Evolutionary conservation across 1,140 invertebrate species (phyloP).

Genomic region (Diplogasteroides magnus): DNA sequence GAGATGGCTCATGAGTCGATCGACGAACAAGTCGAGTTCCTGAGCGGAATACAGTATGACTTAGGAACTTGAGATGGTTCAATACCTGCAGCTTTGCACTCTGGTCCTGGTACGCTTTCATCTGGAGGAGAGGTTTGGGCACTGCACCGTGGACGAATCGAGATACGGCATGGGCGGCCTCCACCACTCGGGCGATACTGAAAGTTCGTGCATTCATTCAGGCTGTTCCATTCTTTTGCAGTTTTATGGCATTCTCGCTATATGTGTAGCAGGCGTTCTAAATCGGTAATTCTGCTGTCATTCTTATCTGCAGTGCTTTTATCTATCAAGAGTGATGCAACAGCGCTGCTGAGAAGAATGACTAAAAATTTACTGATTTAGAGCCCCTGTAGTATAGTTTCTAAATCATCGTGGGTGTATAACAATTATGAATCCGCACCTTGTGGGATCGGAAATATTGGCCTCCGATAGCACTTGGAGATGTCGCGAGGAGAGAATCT

Average conservation of each 20-base stretch:
- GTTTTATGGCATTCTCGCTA: no score
- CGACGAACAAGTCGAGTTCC: constrained; percentile 26
- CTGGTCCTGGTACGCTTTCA: constrained; percentile 32
- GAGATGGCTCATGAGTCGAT: constrained; percentile 30
- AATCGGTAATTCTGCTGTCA: no score
- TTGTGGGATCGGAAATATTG: constrained; percentile 27
- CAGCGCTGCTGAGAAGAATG: no score
- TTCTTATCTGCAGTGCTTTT: constrained; percentile 7
- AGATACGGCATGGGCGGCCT: constrained; percentile 23
- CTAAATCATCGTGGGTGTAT: background rate
- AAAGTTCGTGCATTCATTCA: constrained; percentile 5
- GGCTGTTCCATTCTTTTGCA: no score
- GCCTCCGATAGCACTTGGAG: constrained; percentile 25
- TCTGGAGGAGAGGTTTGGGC: constrained; percentile 23
- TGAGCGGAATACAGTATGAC: no score
- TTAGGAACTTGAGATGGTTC: background rate
- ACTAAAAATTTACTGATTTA: no score
- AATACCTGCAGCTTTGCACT: constrained; percentile 11
- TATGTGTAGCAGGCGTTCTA: no score
- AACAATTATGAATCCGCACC: constrained; percentile 9
- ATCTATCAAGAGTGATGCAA: no score
- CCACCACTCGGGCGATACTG: constrained; percentile 18
- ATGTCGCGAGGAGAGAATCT: constrained; percentile 26
- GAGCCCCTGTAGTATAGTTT: no score
- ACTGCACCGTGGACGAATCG: constrained; percentile 25